phyloP scores from a whole-genome alignment of 2,113 vertebrate species.

The Sarotherodon lohbergeri region DNA sequence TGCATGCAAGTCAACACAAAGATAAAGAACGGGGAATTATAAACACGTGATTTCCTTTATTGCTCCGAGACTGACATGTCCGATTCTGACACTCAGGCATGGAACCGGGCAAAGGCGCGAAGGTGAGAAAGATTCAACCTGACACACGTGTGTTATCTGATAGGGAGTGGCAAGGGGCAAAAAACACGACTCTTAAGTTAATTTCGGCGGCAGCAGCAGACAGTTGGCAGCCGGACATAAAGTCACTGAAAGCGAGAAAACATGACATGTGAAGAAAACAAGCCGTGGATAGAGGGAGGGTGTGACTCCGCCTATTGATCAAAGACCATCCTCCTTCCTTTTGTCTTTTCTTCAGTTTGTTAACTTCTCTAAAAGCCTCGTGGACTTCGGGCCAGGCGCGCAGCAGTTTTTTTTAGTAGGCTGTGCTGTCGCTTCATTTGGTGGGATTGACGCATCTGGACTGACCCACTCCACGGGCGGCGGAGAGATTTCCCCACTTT shows the following conservation, averaged over 20 bases:
- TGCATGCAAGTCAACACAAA: neutral
- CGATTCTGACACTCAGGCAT: neutral
- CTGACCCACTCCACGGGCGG: neutral
- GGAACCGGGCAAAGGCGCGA: neutral
- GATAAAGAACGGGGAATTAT: neutral
- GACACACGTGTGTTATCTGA: neutral
- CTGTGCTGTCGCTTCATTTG: neutral
- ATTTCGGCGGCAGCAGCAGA: neutral
- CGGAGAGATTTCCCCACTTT: neutral
- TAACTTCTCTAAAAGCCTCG: slow-evolving; percentile 43
- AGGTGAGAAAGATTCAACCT: neutral
- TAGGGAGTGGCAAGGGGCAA: neutral
- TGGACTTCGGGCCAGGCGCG: slow-evolving; percentile 11
- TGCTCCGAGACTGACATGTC: neutral
- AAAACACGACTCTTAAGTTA: neutral
- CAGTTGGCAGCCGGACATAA: neutral
- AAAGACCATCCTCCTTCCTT: slow-evolving; percentile 63
- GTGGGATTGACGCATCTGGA: neutral
- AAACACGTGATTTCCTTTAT: neutral
- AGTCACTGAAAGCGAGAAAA: slow-evolving; percentile 13
- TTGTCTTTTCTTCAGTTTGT: slow-evolving; percentile 65
- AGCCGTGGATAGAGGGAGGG: slow-evolving; percentile 5
- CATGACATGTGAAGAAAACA: slow-evolving; percentile 27
- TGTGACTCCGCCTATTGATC: slow-evolving; percentile 68
- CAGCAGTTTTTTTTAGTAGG: neutral